Conservation (phyloP, 2,888 invertebrate species). For the Stenurella melanura region DNA sequence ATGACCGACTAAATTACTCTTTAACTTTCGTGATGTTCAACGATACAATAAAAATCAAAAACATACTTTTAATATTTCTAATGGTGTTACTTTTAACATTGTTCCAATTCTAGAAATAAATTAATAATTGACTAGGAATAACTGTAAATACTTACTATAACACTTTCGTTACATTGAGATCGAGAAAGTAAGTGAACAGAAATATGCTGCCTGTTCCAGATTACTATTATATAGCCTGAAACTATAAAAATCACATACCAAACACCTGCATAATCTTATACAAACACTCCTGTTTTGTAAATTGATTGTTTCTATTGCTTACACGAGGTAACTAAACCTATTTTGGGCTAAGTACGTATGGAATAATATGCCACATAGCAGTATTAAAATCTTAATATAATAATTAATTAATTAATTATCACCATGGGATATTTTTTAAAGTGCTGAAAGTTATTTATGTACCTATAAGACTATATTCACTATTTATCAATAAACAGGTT, state of each 20-base stretch:
- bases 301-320: neutral
- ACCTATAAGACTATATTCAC: neutral
- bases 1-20: slow-evolving; percentile 10
- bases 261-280: slow-evolving; percentile 16
- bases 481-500: neutral
- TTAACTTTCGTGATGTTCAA: slow-evolving; percentile 20
- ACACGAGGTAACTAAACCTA: neutral
- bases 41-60: slow-evolving; percentile 39
- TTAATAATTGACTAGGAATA: slow-evolving; percentile 20
- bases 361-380: neutral
- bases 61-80: slow-evolving; percentile 26
- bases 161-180: slow-evolving; percentile 37
- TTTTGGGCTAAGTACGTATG: neutral
- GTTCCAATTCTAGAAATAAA: slow-evolving; percentile 35
- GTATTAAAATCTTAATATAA: neutral
- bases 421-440: no score
- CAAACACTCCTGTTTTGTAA: slow-evolving; percentile 1
- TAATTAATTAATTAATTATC: neutral
- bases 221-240: slow-evolving; percentile 28
- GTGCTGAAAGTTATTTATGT: no score
- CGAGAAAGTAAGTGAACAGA: slow-evolving; percentile 32
- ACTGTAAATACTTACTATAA: slow-evolving; percentile 22
- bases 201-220: slow-evolving; percentile 26
- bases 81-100: slow-evolving; percentile 21
- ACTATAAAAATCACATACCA: slow-evolving; percentile 32